Percentiles rank a stretch among this genome's conserved stretches.
phyloP scores from a whole-genome alignment of 2,113 vertebrate genomes.

The Reinhardtius hippoglossoides region DNA sequence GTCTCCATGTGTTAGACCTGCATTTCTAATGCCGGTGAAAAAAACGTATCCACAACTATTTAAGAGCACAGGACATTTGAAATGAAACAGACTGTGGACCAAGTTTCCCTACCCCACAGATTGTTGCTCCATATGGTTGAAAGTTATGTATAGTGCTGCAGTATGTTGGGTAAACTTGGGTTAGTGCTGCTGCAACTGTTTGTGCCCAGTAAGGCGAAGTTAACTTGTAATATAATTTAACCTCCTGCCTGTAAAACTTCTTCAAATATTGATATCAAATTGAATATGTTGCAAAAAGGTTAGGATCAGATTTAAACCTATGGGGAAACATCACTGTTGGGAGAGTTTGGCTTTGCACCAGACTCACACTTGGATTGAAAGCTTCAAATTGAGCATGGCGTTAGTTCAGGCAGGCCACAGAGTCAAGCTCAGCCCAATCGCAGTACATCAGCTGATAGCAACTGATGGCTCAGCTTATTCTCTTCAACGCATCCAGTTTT shows the following conservation, averaged over 20 bases:
- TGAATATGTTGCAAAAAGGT: constrained; percentile 27
- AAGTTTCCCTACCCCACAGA: neutral
- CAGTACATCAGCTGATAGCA: neutral
- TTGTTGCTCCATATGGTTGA: neutral
- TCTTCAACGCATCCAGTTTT: neutral
- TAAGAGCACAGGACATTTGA: neutral
- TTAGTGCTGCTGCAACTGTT: neutral
- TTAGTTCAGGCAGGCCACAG: neutral
- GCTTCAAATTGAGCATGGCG: neutral
- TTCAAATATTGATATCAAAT: neutral
- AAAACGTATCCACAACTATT: neutral
- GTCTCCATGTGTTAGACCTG: neutral
- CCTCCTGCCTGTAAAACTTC: neutral
- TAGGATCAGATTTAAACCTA: constrained; percentile 24
- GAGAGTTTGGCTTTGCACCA: constrained; percentile 31
- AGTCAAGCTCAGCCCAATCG: neutral
- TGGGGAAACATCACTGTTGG: constrained; percentile 27
- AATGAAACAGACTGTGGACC: neutral
- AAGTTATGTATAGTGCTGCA: neutral
- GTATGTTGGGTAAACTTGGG: neutral
- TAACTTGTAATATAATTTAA: neutral
- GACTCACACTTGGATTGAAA: neutral
- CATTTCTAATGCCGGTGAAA: neutral
- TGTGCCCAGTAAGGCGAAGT: neutral
- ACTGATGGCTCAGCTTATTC: constrained; percentile 3